phyloP scores from a whole-genome alignment of 2,113 vertebrate genomes.

The Cacatua alba region DNA sequence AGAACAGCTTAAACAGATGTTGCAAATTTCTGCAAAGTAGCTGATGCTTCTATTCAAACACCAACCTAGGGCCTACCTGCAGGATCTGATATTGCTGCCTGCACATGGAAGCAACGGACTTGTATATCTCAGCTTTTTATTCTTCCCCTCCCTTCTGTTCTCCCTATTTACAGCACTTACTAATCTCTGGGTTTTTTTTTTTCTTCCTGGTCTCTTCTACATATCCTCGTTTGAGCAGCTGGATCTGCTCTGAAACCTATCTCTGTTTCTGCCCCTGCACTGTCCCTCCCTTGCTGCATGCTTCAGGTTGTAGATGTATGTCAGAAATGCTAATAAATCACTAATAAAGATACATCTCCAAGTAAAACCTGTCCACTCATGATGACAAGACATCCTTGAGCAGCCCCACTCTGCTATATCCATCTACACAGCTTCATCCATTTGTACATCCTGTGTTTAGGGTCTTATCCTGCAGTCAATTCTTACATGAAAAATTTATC shows the following conservation, averaged over 20 bases:
- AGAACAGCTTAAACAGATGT: neutral
- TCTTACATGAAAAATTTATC: slow-evolving; percentile 35
- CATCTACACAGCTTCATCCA: neutral
- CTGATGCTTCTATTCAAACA: neutral
- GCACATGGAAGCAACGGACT: neutral
- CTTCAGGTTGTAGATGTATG: fast-evolving
- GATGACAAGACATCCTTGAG: neutral
- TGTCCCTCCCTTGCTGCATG: neutral
- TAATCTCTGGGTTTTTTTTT: neutral
- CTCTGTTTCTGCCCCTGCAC: neutral
- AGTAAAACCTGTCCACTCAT: neutral
- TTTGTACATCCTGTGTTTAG: neutral
- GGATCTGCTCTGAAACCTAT: neutral
- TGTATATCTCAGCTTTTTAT: neutral
- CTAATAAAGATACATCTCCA: neutral
- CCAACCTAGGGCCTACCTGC: neutral
- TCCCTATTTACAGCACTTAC: neutral
- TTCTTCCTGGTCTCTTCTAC: neutral
- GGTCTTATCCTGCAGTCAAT: neutral
- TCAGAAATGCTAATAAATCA: neutral
- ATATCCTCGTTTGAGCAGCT: neutral
- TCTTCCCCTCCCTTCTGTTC: neutral
- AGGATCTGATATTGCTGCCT: neutral
- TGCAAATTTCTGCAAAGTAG: neutral
- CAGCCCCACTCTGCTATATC: neutral